Conservation (phyloP, 2,113 vertebrate genomes). For the Alces alces region DNA sequence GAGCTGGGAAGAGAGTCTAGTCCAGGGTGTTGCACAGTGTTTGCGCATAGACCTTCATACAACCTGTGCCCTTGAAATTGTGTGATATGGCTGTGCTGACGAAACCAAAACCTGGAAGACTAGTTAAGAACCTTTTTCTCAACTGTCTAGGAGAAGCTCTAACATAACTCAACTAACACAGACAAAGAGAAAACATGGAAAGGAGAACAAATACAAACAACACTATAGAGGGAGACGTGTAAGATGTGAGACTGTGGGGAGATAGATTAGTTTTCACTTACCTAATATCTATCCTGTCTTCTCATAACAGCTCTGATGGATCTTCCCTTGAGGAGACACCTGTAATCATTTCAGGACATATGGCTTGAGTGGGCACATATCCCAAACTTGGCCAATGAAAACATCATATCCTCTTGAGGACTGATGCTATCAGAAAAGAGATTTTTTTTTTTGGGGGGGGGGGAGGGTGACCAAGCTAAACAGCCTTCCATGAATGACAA, state of each 20-base stretch:
- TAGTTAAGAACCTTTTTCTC: not conserved
- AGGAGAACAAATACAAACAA: not conserved
- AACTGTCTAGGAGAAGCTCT: not conserved
- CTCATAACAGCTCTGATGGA: not conserved
- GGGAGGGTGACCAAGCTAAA: not conserved
- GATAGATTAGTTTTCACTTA: not conserved
- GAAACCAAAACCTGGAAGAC: not conserved
- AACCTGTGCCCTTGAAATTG: not conserved
- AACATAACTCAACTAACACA: not conserved
- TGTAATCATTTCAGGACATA: not conserved
- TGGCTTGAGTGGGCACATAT: not conserved
- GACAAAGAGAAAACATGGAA: not conserved
- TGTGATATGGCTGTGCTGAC: not conserved
- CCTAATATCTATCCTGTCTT: not conserved
- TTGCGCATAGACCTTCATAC: not conserved
- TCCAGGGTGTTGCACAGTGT: too few species aligned
- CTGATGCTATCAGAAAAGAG: not conserved
- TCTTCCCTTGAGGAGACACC: not conserved
- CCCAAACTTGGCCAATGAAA: not conserved
- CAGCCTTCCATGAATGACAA: not conserved
- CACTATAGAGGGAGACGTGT: not conserved
- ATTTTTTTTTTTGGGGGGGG: not conserved
- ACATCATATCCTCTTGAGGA: not conserved
- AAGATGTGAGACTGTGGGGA: accelerated
- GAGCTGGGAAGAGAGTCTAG: not conserved